These are phyloP conservation scores for Trinectes maculatus DNA, from an alignment of 2,113 vertebrate species.

Conservation along the genomic window DNA sequence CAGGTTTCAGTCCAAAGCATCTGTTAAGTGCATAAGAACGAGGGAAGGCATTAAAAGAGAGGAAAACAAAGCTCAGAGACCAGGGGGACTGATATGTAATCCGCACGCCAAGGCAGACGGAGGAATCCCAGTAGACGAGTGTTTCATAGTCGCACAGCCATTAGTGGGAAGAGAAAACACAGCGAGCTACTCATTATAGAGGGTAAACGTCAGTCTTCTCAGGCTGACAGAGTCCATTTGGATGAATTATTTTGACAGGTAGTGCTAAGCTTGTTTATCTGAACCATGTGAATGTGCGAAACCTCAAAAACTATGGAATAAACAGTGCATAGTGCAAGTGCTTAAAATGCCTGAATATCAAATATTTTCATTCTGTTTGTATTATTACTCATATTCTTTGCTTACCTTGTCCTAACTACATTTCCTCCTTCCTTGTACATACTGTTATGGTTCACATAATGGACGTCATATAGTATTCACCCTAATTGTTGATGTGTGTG, in stretches of 20 bases:
- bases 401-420: neutral
- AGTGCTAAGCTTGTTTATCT: slow-evolving; percentile 1
- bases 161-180: slow-evolving; percentile 32
- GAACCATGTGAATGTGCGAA: neutral
- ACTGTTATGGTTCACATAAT: slow-evolving; percentile 30
- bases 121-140: slow-evolving; percentile 63
- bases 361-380: neutral
- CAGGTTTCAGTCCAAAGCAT: slow-evolving; percentile 60
- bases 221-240: slow-evolving; percentile 5
- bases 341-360: neutral
- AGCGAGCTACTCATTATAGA: slow-evolving; percentile 10
- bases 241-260: slow-evolving; percentile 26
- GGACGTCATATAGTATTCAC: slow-evolving; percentile 34
- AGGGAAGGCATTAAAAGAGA: slow-evolving; percentile 40
- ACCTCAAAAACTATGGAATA: neutral
- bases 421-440: neutral
- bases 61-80: slow-evolving; percentile 59
- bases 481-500: slow-evolving; percentile 41
- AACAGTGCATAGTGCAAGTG: neutral
- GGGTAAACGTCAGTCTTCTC: neutral
- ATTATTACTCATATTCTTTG: neutral
- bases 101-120: slow-evolving; percentile 41
- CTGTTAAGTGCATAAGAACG: slow-evolving; percentile 75
- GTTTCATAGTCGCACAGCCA: slow-evolving; percentile 36
- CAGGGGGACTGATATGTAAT: slow-evolving; percentile 71